Conservation (phyloP, 2,113 vertebrate genomes). For the Thamnaconus septentrionalis region DNA sequence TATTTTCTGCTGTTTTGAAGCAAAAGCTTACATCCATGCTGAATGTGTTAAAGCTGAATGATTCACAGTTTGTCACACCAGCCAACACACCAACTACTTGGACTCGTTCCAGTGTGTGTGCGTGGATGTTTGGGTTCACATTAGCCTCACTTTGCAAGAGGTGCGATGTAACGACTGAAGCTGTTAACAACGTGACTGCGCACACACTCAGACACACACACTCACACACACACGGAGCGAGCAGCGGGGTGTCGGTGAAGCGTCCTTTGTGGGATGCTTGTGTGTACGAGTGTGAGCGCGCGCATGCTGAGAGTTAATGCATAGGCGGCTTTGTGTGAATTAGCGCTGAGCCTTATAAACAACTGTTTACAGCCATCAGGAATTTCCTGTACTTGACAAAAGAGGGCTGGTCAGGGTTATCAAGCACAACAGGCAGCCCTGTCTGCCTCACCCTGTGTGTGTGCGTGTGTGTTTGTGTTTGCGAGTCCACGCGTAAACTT, state of each 20-base stretch:
- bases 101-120: background rate
- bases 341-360: constrained; percentile 78
- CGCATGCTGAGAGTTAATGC: constrained; percentile 16
- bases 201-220: background rate
- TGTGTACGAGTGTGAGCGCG: constrained; percentile 5
- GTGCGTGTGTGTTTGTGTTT: constrained; percentile 6
- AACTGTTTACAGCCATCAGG: constrained; percentile 80
- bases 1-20: too few relatives aligned
- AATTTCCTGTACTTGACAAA: constrained; percentile 91
- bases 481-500: background rate
- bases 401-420: constrained; percentile 72
- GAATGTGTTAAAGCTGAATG: too few relatives aligned
- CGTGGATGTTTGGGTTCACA: background rate
- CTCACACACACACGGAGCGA: too few relatives aligned
- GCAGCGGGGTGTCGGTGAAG: background rate
- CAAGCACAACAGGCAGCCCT: constrained; percentile 5
- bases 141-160: constrained; percentile 3
- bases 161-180: constrained; percentile 29
- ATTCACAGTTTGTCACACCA: background rate
- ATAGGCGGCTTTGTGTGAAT: background rate
- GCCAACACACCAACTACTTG: background rate
- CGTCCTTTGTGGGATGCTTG: constrained; percentile 4
- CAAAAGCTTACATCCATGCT: too few relatives aligned
- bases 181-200: constrained; percentile 20
- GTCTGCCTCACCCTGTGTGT: constrained; percentile 11